Conservation (phyloP, 2,888 invertebrate genomes). For the Yponomeuta cagnagella region DNA sequence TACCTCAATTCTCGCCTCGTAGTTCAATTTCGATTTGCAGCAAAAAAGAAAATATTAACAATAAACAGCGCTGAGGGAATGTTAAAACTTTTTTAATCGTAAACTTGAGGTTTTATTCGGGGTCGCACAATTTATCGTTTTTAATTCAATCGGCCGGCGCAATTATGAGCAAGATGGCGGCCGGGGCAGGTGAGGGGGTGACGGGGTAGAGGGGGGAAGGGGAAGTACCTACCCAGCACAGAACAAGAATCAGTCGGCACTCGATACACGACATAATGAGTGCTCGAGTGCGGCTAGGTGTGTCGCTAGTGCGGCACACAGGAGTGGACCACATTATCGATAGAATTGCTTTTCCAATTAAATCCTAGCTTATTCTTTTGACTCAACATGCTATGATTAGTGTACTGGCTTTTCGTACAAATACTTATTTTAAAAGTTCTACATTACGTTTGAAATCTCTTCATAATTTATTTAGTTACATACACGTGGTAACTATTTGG, state of each 20-base stretch:
- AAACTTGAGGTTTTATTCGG: slow-evolving; percentile 35
- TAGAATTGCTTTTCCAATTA: background rate
- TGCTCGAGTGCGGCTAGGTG: slow-evolving; percentile 31
- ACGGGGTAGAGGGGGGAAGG: slow-evolving; percentile 26
- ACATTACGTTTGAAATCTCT: no score
- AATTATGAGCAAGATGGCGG: slow-evolving; percentile 13
- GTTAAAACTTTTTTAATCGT: slow-evolving; percentile 59
- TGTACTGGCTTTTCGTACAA: no score
- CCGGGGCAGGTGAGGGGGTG: background rate
- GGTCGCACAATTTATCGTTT: slow-evolving; percentile 59
- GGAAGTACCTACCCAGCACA: background rate
- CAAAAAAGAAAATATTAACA: slow-evolving; percentile 2
- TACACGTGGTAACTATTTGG: no score
- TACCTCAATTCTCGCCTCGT: background rate
- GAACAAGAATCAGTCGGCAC: slow-evolving; percentile 24
- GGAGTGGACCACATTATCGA: background rate
- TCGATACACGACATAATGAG: slow-evolving; percentile 49
- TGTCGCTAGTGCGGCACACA: background rate
- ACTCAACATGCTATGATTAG: no score
- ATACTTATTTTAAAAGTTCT: no score
- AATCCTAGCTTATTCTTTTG: background rate
- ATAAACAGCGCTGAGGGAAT: background rate
- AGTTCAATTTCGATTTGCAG: background rate
- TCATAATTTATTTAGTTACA: no score
- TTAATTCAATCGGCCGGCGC: slow-evolving; percentile 51